A percentile compares a stretch with the other conserved stretches of the same genome.
Evolutionary conservation across 2,888 invertebrate species (phyloP).

Genomic region (Pteria penguin): DNA sequence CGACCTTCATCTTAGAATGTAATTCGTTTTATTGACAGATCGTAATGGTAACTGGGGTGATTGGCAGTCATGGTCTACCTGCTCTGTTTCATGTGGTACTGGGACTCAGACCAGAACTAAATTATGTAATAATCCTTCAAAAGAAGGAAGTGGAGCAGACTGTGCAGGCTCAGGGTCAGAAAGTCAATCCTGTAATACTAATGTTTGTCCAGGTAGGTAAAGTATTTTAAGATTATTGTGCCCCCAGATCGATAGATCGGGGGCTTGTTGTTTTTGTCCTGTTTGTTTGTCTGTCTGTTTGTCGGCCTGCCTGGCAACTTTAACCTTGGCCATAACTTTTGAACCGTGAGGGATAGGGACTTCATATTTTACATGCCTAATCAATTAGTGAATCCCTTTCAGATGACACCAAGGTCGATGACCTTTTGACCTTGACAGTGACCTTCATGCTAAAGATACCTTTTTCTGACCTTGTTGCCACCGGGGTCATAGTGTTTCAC

Average conservation of each 20-base stretch:
- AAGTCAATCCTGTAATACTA: conserved; percentile 42
- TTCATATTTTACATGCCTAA: not conserved
- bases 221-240: not conserved
- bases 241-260: no score
- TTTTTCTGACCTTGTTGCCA: not conserved
- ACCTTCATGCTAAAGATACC: no score
- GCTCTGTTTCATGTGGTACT: conserved; percentile 56
- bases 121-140: conserved; percentile 51
- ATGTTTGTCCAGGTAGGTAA: conserved; percentile 48
- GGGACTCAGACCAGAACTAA: conserved; percentile 50
- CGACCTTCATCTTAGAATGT: no score
- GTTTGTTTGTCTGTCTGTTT: no score
- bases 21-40: conserved; percentile 50
- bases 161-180: conserved; percentile 47
- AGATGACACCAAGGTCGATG: no score
- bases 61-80: conserved; percentile 51
- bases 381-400: not conserved
- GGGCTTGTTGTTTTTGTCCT: no score
- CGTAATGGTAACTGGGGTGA: conserved; percentile 53
- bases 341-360: no score
- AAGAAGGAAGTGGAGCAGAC: conserved; percentile 50
- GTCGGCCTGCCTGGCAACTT: no score
- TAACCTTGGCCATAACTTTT: no score
- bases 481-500: no score
- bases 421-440: no score